Conservation (phyloP, 2,888 invertebrate genomes). For the Coremacera marginata region DNA sequence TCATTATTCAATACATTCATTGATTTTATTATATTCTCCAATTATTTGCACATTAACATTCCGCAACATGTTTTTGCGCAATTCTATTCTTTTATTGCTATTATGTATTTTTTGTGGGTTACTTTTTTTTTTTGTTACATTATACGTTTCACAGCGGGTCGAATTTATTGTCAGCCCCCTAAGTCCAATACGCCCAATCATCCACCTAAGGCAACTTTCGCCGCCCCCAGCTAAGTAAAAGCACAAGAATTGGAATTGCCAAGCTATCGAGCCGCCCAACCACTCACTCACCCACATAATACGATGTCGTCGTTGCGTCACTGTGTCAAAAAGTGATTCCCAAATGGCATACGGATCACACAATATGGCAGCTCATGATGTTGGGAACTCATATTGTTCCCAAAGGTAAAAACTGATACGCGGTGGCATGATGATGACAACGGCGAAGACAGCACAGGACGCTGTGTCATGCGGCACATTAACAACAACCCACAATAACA, state of each 20-base stretch:
- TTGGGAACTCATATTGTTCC: slow-evolving; percentile 15
- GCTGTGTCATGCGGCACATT: slow-evolving; percentile 23
- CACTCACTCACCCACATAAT: slow-evolving; percentile 6
- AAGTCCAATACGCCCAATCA: neutral
- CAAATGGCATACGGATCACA: slow-evolving; percentile 7
- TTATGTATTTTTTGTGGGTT: neutral
- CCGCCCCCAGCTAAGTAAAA: neutral
- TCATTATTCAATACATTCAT: neutral
- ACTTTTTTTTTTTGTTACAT: neutral
- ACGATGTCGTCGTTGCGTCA: slow-evolving; percentile 3
- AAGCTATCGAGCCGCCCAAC: neutral
- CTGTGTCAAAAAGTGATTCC: slow-evolving; percentile 24
- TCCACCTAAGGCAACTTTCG: neutral
- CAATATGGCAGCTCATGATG: neutral
- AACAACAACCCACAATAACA: too few species aligned
- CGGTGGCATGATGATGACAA: neutral
- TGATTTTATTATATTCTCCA: slow-evolving; percentile 15
- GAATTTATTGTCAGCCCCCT: neutral
- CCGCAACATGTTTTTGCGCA: slow-evolving; percentile 7
- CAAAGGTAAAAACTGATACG: slow-evolving; percentile 22
- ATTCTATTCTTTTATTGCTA: neutral
- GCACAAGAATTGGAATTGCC: neutral
- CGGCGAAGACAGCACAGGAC: neutral
- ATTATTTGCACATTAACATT: slow-evolving; percentile 20
- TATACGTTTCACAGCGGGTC: neutral